A percentile compares a stretch with the other conserved stretches of the same genome.
Evolutionary conservation across 1,140 invertebrate genomes (phyloP).

Genomic region (Akabosia matsudoensis): DNA sequence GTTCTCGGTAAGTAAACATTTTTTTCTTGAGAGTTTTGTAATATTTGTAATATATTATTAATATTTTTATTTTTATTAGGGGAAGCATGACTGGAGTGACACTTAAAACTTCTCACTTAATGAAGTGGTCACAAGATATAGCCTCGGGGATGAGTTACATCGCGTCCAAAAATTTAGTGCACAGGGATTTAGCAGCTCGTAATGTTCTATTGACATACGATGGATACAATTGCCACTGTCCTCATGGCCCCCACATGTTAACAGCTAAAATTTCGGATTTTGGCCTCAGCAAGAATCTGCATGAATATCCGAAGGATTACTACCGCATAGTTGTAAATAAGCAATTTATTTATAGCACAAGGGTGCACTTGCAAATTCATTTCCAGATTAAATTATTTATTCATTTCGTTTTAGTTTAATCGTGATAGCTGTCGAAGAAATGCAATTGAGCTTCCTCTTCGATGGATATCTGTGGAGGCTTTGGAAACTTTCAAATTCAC

Average conservation of each 20-base stretch:
- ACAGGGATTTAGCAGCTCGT: conserved; percentile 84
- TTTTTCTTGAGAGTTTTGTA: neutral
- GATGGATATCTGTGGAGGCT: conserved; percentile 64
- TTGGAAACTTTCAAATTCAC: conserved; percentile 88
- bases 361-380: neutral
- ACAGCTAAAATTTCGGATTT: conserved; percentile 91
- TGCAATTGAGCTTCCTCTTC: neutral
- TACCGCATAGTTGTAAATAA: neutral
- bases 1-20: neutral
- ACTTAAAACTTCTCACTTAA: conserved; percentile 23
- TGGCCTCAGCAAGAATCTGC: conserved; percentile 79
- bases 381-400: neutral
- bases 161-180: conserved; percentile 78
- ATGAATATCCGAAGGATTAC: conserved; percentile 62
- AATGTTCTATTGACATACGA: conserved; percentile 79
- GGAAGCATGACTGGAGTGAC: neutral
- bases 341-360: neutral
- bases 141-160: conserved; percentile 79
- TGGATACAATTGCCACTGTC: conserved; percentile 57
- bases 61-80: neutral
- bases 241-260: neutral
- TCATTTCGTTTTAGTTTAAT: neutral
- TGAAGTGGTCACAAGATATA: conserved; percentile 26
- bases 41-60: neutral
- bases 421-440: neutral